Conservation (phyloP, 2,113 vertebrate genomes). For the Nannobrachium achirus region DNA sequence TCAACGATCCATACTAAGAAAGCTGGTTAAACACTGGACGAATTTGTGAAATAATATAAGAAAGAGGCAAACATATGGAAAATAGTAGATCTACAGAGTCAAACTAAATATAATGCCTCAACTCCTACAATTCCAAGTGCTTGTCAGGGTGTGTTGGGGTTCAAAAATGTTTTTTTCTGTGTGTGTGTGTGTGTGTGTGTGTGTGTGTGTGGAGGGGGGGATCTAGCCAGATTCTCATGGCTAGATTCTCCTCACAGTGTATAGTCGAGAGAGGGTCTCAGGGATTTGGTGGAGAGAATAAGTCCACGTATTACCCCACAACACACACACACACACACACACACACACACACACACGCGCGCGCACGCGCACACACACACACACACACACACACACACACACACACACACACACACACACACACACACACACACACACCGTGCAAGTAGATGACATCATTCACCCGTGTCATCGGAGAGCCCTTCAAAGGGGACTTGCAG, state of each 20-base stretch:
- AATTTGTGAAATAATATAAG: no score
- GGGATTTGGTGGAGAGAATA: constrained; percentile 68
- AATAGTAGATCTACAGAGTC: no score
- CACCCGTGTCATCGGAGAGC: constrained; percentile 67
- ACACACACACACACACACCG: constrained; percentile 27
- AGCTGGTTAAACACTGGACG: no score
- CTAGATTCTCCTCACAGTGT: constrained; percentile 63
- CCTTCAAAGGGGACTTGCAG: constrained; percentile 65
- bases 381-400: constrained; percentile 61
- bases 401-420: constrained; percentile 64
- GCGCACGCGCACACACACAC: constrained; percentile 65
- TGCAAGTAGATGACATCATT: constrained; percentile 74
- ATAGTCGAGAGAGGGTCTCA: constrained; percentile 59
- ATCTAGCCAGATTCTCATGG: no score
- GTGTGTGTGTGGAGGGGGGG: no score
- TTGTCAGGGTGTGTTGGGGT: no score
- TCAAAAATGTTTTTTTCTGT: no score
- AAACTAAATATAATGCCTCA: no score
- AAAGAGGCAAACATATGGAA: no score
- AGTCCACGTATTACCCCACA: constrained; percentile 62
- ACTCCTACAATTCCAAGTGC: no score
- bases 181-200: no score
- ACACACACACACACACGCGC: constrained; percentile 63
- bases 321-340: constrained; percentile 62
- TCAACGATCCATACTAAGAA: no score